Evolutionary conservation across 2,797 vertebrate species (phyloP).

Genomic region (Enteromius paludinosus): DNA sequence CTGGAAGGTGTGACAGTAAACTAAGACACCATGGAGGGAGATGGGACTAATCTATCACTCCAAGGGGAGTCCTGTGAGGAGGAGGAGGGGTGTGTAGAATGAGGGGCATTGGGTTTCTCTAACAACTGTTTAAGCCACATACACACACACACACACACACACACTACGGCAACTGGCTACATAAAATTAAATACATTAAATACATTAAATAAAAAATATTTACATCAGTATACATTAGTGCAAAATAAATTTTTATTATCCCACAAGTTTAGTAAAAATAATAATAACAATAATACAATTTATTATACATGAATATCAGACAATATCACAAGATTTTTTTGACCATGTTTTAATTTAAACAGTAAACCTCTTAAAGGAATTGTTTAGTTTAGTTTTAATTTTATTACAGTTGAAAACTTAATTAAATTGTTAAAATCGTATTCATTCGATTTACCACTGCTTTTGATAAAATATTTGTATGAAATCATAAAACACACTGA

Average conservation of each 20-base stretch:
- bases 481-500: background rate
- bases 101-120: slow-evolving; percentile 41
- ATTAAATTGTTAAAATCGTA: background rate
- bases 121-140: slow-evolving; percentile 54
- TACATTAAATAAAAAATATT: background rate
- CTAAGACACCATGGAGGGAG: background rate
- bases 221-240: background rate
- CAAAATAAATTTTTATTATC: background rate
- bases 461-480: background rate
- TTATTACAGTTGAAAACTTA: background rate
- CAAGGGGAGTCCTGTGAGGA: background rate
- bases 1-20: background rate
- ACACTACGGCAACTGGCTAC: background rate
- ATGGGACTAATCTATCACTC: slow-evolving; percentile 28
- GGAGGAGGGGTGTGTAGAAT: background rate
- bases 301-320: background rate
- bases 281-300: background rate
- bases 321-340: background rate
- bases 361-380: background rate
- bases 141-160: slow-evolving; percentile 19
- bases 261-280: background rate
- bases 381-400: background rate
- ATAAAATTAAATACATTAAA: no score
- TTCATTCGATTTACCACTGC: background rate
- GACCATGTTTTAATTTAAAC: background rate